Evolutionary conservation across 2,888 invertebrate genomes (phyloP), one percentile per base, ranked within the genome.

Genomic region (Tubiluchus corallicola): DNA sequence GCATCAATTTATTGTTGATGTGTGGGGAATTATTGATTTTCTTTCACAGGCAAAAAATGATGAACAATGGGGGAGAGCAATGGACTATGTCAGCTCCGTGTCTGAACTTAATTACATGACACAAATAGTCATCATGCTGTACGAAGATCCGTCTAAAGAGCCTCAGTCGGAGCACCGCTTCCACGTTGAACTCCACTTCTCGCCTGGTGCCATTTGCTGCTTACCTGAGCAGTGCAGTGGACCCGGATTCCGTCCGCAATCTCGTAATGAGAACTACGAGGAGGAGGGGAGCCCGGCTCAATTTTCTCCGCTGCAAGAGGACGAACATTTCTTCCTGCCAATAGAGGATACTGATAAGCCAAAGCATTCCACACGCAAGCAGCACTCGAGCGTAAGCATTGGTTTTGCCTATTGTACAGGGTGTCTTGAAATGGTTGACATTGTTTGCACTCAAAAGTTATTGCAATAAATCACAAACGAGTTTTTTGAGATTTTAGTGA

Each of bases 31-130:
- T 29, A n/a, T 9, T 9, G 29, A 29, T 9, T 29, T 29, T 45
- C 44, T 39, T 41, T 51, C 53, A 18, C 50, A 79, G 77, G 74
- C 77, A 37, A 62, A 75, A 20, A 82, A 77, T 55, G 96, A 98
- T 63, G 88, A 92, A 62, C 96, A 98, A 61, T 99, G 98, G 98
- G 76, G 82, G 13, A 74, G 94, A 48, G 96, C 98, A 0, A 90
- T 96, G 90, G 88, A 96, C 60, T 99, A 96, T 62, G 81, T 98
- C 18, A 84, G 84, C 17, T 85, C 87, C 74, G 92, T 96, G 3
- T 87, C 94, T 0, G 98, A 98, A 65, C 73, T 98, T 20, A 98
- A 98, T 70, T 98, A 98, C 67, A 88, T 98, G 85, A 92, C 94
- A 3, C 96, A 98, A 67, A 84, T 98, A 47, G 94, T 94, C 1